Percentiles rank a stretch among this genome's conserved stretches.
Evolutionary conservation across 2,113 vertebrate genomes (phyloP).

Genomic region (Calyptommatus sinebrachiatus): DNA sequence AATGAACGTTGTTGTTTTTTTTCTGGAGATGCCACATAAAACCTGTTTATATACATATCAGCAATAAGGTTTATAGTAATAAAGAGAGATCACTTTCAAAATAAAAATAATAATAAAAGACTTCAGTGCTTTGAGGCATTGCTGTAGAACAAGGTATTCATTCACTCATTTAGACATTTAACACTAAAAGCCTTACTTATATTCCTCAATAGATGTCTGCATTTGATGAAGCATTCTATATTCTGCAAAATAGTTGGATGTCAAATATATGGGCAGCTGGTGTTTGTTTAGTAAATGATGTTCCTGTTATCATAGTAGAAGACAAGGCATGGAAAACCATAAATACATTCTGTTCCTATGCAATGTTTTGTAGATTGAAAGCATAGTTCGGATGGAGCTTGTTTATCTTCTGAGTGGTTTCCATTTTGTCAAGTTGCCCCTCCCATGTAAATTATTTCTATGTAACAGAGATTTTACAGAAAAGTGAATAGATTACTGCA

Average conservation of each 20-base stretch:
- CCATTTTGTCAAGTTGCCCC: conserved; percentile 38
- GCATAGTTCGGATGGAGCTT: conserved; percentile 32
- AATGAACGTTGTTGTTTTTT: neutral
- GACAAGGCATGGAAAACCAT: conserved; percentile 40
- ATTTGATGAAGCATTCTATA: conserved; percentile 54
- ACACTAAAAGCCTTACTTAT: conserved; percentile 41
- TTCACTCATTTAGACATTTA: conserved; percentile 29
- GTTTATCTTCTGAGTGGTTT: conserved; percentile 45
- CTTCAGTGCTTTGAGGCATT: conserved; percentile 24
- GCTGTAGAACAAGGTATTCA: conserved; percentile 29
- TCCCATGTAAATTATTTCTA: conserved; percentile 21
- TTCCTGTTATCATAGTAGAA: conserved; percentile 51
- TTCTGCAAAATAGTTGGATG: conserved; percentile 34
- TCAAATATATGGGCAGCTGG: conserved; percentile 50
- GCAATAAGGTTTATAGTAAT: neutral
- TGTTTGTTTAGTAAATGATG: conserved; percentile 61
- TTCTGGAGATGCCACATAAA: neutral
- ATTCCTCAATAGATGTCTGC: conserved; percentile 32
- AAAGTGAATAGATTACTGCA: conserved; percentile 24
- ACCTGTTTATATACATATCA: neutral
- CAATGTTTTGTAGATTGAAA: conserved; percentile 18
- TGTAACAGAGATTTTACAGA: conserved; percentile 32
- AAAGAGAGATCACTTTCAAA: conserved; percentile 35
- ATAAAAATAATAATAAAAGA: conserved; percentile 16
- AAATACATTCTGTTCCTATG: conserved; percentile 32